Percentiles rank a stretch among this genome's conserved stretches.
Conservation (phyloP, 2,797 vertebrate species). For the Pelodytes ibericus region DNA sequence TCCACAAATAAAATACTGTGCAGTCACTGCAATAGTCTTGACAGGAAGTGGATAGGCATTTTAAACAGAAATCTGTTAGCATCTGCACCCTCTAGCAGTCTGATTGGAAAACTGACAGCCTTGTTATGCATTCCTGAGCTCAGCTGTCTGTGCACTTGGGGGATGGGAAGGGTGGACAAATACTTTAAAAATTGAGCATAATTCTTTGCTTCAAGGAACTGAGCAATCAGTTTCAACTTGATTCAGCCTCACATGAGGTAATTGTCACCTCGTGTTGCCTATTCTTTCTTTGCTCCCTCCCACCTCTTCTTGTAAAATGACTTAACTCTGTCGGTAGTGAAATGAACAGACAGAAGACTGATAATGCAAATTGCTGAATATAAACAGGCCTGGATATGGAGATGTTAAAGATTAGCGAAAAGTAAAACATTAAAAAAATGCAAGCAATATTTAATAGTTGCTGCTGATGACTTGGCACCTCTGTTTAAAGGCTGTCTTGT, state of each 20-base stretch:
- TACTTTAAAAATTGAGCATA: not conserved
- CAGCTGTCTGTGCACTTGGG: conserved; percentile 1
- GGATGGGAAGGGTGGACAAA: conserved; percentile 21
- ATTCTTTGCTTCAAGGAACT: conserved; percentile 31
- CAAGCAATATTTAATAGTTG: too few species aligned
- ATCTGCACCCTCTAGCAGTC: conserved; percentile 33
- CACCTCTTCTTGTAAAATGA: not conserved
- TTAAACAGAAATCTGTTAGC: conserved; percentile 15
- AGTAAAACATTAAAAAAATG: too few species aligned
- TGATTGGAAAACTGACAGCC: conserved; percentile 22
- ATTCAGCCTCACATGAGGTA: conserved; percentile 5
- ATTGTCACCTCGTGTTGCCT: conserved; percentile 13
- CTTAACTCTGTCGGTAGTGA: too few species aligned
- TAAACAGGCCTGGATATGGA: too few species aligned
- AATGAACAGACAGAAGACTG: too few species aligned
- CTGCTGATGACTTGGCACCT: too few species aligned
- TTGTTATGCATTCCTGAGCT: conserved; percentile 4
- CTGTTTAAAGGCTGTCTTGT: too few species aligned
- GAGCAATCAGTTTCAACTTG: conserved; percentile 22
- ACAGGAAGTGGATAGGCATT: conserved; percentile 16
- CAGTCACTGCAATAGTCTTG: not conserved
- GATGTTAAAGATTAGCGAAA: too few species aligned
- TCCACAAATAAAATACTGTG: conserved; percentile 42
- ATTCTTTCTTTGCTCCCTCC: not conserved
- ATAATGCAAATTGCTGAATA: too few species aligned